phyloP scores from a whole-genome alignment of 2,888 invertebrate species.

The Lepeophtheirus nordmannii region DNA sequence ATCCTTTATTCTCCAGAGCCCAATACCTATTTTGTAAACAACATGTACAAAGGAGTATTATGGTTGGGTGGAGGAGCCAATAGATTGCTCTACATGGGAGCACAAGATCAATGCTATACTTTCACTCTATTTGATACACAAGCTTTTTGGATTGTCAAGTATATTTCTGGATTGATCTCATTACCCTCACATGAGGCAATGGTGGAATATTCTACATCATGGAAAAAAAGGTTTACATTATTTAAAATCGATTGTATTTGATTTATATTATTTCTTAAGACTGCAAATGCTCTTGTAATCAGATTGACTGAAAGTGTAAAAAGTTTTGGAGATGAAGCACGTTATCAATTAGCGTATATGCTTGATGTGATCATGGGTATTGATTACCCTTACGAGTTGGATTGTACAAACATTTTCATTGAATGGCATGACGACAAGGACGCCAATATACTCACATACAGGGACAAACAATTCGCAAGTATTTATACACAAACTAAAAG shows the following conservation, averaged over 20 bases:
- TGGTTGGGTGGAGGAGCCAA: conserved; percentile 20
- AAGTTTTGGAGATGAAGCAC: background rate
- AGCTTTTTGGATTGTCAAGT: conserved; percentile 24
- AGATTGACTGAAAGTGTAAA: conserved; percentile 7
- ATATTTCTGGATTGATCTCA: background rate
- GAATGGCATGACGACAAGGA: conserved; percentile 25
- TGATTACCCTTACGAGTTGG: conserved; percentile 25
- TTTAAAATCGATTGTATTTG: background rate
- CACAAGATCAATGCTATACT: conserved; percentile 27
- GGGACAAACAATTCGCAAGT: conserved; percentile 14
- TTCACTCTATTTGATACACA: conserved; percentile 27
- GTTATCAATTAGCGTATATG: conserved; percentile 11
- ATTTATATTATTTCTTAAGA: background rate
- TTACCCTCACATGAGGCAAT: background rate
- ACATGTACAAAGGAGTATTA: conserved; percentile 27
- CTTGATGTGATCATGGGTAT: conserved; percentile 18
- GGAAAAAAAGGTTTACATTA: background rate
- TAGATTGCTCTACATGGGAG: conserved; percentile 26
- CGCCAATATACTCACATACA: conserved; percentile 24
- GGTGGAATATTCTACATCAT: conserved; percentile 1
- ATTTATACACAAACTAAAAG: conserved; percentile 16
- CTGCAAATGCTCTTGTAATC: background rate
- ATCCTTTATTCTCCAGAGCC: conserved; percentile 2
- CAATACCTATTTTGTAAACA: conserved; percentile 25
- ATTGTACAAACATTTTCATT: conserved; percentile 16